A percentile compares a stretch with the other conserved stretches of the same genome.
These are phyloP conservation scores for Craseonycteris thonglongyai DNA, from an alignment of 2,113 vertebrate genomes.

Conservation along the genomic window DNA sequence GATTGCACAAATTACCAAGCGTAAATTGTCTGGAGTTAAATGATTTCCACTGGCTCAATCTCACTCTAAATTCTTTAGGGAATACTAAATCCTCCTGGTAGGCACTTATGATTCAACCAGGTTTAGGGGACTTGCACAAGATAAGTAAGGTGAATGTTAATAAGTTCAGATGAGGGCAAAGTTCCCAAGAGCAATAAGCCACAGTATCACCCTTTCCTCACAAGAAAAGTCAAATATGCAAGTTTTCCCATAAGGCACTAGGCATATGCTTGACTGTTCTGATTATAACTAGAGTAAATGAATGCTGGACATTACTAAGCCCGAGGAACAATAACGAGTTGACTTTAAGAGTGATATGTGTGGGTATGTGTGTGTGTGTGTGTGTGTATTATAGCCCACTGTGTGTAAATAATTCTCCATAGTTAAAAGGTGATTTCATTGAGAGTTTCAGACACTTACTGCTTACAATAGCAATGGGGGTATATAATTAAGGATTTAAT, in stretches of 20 bases:
- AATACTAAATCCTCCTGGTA: neutral
- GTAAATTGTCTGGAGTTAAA: slow-evolving; percentile 21
- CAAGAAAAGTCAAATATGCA: neutral
- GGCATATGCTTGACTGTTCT: neutral
- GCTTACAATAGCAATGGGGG: neutral
- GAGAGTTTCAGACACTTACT: neutral
- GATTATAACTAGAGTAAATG: neutral
- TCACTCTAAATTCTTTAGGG: neutral
- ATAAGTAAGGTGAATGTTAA: slow-evolving; percentile 21
- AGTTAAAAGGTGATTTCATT: neutral
- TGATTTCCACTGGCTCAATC: neutral
- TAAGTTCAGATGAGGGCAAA: neutral
- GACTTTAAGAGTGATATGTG: neutral
- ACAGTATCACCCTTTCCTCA: neutral
- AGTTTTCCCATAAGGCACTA: neutral
- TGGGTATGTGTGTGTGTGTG: neutral
- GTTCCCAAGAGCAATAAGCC: neutral
- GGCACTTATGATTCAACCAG: neutral
- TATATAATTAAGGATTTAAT: neutral
- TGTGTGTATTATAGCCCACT: neutral
- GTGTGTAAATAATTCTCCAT: neutral
- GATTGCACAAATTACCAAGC: slow-evolving; percentile 22
- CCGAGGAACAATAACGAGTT: neutral
- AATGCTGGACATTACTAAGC: neutral
- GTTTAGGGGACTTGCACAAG: neutral